Base-by-base conservation (phyloP, 2,888 invertebrate genomes). In the Troglohyphantes excavatus region DNA sequence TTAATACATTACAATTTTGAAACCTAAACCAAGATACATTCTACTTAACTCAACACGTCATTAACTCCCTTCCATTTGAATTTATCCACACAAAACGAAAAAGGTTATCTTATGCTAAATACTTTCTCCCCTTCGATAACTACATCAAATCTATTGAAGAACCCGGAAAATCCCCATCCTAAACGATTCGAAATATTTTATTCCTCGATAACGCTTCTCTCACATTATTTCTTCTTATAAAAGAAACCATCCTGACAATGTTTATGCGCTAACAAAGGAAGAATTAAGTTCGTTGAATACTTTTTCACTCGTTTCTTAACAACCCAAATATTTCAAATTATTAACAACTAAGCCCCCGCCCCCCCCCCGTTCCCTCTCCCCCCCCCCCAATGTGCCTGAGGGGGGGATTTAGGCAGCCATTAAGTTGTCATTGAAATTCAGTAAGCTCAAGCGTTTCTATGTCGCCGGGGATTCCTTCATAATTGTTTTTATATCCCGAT, bases 381-480 rank as follows among this genome's bases (percentile, higher is more conserved):
- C 39, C 33, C 27, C 17, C 43, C 17, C 53, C n/a, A 27, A 27
- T 79, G 43, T 46, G 19, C 43, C 27, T 43, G 67, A 27, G 68
- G 29, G 13, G 29, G 23, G 29, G 29, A 13, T 61, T 67, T 33
- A 65, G 67, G 43, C 79, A 11, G 46, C 46, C 79, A 67, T 81
- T 67, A 81, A 81, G 43, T 78, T 81, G 79, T 81, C 79, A 68
- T 81, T 63, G 53, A 68, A 81, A 81, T 81, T 68, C 67, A 53
- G 53, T 81, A 81, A 68, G 7, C 53, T 46, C 72, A 68, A 33
- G 19, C 7, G 29, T n/a, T 68, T 19, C 68, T n/a, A 26, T n/a
- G 11, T 27, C 13, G 7, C 26, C 13, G 13, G 0, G 65, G 17
- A 65, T 65, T 27, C 1, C 65, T 65, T 65, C 27, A 65, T 23